A percentile compares a stretch with the other conserved stretches of the same genome.
phyloP scores from a whole-genome alignment of 2,888 invertebrate genomes.

The Slavum lentiscoides region DNA sequence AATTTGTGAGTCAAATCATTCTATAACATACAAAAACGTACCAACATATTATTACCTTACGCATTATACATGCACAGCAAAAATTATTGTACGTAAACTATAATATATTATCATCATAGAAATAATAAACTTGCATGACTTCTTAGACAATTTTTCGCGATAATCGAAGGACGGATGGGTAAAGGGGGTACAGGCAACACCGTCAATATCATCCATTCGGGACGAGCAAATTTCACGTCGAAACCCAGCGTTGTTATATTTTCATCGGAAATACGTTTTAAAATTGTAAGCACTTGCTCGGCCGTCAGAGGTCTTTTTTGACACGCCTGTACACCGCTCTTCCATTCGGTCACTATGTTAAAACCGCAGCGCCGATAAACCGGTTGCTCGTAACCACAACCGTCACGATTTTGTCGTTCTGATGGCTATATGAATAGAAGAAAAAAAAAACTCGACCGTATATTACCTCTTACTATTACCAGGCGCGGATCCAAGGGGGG shows the following conservation, averaged over 20 bases:
- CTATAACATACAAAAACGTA: conserved; percentile 61
- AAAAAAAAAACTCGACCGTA: too few species aligned
- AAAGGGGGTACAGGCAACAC: conserved; percentile 96
- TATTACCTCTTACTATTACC: too few species aligned
- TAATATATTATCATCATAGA: conserved; percentile 82
- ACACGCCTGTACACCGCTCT: conserved; percentile 95
- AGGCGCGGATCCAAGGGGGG: too few species aligned
- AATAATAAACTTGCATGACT: too few species aligned
- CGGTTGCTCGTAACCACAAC: conserved; percentile 98
- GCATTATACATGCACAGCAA: conserved; percentile 55
- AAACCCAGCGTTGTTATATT: conserved; percentile 91
- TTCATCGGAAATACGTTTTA: conserved; percentile 71
- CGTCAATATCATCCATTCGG: conserved; percentile 99
- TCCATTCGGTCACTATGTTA: conserved; percentile 97
- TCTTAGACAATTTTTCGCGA: too few species aligned
- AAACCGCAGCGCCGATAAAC: conserved; percentile 85
- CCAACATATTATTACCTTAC: background rate
- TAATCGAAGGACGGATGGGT: conserved; percentile 84
- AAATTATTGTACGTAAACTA: conserved; percentile 94
- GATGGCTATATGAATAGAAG: too few species aligned
- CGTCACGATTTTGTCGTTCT: conserved; percentile 70
- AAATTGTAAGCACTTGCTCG: conserved; percentile 95
- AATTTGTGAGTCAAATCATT: conserved; percentile 99
- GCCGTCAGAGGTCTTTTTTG: conserved; percentile 91
- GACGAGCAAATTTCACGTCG: conserved; percentile 96